phyloP scores from a whole-genome alignment of 2,797 vertebrate species.

The Pseudotriccus pelzelni region DNA sequence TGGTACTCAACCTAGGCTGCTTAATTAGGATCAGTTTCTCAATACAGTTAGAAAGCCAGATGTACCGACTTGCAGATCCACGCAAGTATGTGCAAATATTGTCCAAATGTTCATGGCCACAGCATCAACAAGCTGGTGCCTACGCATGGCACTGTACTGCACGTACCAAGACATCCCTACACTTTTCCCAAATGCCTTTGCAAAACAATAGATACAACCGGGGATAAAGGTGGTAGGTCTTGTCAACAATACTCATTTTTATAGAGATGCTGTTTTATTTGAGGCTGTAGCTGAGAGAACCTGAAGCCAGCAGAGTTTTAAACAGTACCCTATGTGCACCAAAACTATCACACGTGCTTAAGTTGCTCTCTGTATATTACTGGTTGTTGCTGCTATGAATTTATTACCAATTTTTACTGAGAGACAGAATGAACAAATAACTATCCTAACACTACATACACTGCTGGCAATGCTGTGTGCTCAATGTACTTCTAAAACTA shows the following conservation, averaged over 20 bases:
- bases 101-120: accelerated
- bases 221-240: background rate
- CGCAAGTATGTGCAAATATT: background rate
- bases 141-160: accelerated
- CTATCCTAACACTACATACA: background rate
- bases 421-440: background rate
- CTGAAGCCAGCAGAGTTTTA: background rate
- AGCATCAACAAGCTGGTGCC: background rate
- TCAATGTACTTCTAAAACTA: background rate
- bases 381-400: background rate
- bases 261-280: background rate
- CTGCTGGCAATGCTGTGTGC: background rate
- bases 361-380: background rate
- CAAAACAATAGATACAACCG: background rate
- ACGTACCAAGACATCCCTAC: background rate
- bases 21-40: background rate
- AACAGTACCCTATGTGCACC: background rate
- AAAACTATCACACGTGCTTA: background rate
- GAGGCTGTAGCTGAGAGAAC: background rate
- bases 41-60: background rate
- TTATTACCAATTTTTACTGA: background rate
- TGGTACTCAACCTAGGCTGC: background rate
- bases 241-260: background rate
- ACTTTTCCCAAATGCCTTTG: background rate
- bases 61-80: background rate